Base-by-base conservation (phyloP, 2,113 vertebrate species). In the Machaerirhynchus nigripectus region DNA sequence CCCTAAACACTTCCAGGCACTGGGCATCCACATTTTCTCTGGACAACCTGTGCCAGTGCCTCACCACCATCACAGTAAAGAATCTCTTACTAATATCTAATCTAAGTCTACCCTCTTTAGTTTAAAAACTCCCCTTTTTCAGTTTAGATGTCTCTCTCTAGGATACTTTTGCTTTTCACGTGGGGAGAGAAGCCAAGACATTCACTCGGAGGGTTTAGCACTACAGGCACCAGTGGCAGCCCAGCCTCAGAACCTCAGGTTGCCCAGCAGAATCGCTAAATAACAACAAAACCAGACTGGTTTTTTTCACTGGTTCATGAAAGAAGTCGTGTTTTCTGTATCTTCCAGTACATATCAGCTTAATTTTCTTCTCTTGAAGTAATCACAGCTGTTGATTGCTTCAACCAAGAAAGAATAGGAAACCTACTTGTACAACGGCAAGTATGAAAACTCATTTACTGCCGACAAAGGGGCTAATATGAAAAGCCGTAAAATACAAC, bases 321-420 rank as follows among this genome's bases (percentile, higher is more conserved):
- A 91, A 88, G 37, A 83, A 88, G 40, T 67, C 4, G 1, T 81
- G 35, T 78, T 96, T 93, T 50, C 47, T 90, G 6, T 75, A 49
- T 55, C 46, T 94, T 70, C 39, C 71, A 67, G 68, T 70, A 77
- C 14, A 8, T 33, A 81, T 74, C 71, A 81, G 64, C 47, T 68
- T 94, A 60, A 84, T 95, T 90, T 92, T 95, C 76, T 78, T 95
- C 75, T 74, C 35, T 67, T 85, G 85, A 93, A 84, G 76, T 92
- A 92, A 93, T 92, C 88, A 93, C 52, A 90, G 60, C 35, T 96
- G 85, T 89, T 90, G 71, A 95, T 94, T 95, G 60, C 88, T 96
- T 92, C 76, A 75, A 42, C 39, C 20, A 80, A 68, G 35, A 56
- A 90, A 96, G 90, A 96, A 96, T 74, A 94, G 67, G 85, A 92